Evolutionary conservation across 1,140 invertebrate genomes (phyloP).

Genomic region (Brachionus angularis): DNA sequence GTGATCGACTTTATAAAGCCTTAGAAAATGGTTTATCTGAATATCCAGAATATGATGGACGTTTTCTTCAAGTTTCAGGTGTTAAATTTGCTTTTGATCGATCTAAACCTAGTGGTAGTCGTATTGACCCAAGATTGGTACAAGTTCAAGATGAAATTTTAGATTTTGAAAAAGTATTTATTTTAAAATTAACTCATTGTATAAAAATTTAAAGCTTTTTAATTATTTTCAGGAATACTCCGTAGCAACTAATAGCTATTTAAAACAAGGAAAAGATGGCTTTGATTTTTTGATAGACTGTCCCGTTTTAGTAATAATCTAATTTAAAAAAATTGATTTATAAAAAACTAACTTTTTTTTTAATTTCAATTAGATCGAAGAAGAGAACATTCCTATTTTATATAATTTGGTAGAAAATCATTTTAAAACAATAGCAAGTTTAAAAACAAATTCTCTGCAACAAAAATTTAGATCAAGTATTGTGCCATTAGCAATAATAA

Average conservation of each 20-base stretch:
- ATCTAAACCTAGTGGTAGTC: conserved; percentile 63
- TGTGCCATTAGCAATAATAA: not conserved
- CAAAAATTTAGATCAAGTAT: conserved; percentile 31
- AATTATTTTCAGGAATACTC: not conserved
- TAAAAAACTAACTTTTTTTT: no score
- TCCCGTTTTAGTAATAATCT: conserved; percentile 15
- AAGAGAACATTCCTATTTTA: conserved; percentile 33
- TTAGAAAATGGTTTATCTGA: conserved; percentile 74
- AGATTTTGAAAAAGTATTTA: conserved; percentile 26
- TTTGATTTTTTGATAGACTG: conserved; percentile 29
- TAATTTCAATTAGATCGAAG: conserved; percentile 24
- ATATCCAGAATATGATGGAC: conserved; percentile 74
- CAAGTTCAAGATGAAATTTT: not conserved
- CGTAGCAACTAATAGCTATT: not conserved
- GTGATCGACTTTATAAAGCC: conserved; percentile 65
- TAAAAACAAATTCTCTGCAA: not conserved
- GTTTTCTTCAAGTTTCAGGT: conserved; percentile 73
- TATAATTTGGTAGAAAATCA: conserved; percentile 43
- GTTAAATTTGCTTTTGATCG: conserved; percentile 80
- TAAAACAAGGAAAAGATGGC: conserved; percentile 39
- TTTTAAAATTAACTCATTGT: no score
- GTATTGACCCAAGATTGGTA: conserved; percentile 62
- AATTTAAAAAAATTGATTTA: not conserved
- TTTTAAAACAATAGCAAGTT: conserved; percentile 2
- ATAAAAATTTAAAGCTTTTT: no score